These are phyloP conservation scores for Amphipoea lucens DNA, from an alignment of 2,888 invertebrate genomes.

Conservation along the genomic window DNA sequence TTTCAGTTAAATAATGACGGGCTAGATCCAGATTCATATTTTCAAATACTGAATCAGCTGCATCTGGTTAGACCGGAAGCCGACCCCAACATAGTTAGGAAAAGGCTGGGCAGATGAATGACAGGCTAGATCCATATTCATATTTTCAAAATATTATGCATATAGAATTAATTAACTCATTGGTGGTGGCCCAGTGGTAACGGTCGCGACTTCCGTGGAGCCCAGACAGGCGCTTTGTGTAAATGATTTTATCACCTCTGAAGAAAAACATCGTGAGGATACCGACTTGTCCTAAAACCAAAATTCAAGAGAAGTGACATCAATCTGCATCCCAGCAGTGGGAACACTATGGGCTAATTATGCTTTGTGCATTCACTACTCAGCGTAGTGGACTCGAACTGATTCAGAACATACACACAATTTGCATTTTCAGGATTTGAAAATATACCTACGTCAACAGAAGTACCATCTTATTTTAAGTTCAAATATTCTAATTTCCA, in stretches of 20 bases:
- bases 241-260: background rate
- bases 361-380: background rate
- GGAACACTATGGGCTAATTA: too few species aligned
- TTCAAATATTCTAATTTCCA: slow-evolving; percentile 32
- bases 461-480: background rate
- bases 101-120: background rate
- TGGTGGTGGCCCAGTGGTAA: background rate
- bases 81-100: too few species aligned
- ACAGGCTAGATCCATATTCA: background rate
- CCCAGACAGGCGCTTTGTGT: background rate
- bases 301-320: too few species aligned
- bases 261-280: background rate
- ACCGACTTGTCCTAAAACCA: too few species aligned
- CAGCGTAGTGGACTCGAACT: background rate
- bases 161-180: background rate
- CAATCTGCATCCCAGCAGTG: background rate
- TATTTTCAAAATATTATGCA: background rate
- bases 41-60: too few species aligned
- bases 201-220: background rate
- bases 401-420: background rate
- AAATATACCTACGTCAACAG: background rate
- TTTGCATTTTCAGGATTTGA: background rate
- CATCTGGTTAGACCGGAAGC: too few species aligned
- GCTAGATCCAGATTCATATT: background rate
- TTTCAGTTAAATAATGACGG: background rate